These are phyloP conservation scores for Strigamia crassipes DNA, from an alignment of 2,888 invertebrate genomes.

Conservation along the genomic window DNA sequence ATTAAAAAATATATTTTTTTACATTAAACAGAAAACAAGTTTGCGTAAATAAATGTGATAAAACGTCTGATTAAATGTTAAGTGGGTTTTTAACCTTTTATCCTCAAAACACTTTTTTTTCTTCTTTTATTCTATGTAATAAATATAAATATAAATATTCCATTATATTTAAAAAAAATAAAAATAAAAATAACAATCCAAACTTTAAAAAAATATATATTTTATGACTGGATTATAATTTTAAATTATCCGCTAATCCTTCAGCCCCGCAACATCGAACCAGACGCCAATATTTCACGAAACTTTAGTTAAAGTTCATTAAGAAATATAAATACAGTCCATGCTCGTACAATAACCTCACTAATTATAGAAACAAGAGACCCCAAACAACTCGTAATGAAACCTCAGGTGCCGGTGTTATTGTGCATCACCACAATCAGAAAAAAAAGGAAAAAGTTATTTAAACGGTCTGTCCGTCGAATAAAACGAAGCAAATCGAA, in stretches of 20 bases:
- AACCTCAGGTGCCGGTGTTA: slow-evolving; percentile 4
- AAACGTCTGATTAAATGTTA: background rate
- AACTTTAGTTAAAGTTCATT: background rate
- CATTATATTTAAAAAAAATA: no score
- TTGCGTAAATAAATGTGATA: slow-evolving; percentile 1
- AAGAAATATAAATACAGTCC: background rate
- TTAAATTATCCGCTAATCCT: background rate
- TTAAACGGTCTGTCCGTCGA: background rate
- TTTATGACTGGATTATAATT: background rate
- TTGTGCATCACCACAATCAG: background rate
- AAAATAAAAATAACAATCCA: background rate
- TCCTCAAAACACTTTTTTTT: background rate
- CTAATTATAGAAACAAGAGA: background rate
- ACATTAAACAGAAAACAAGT: background rate
- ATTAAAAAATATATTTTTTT: background rate
- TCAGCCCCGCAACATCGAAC: background rate
- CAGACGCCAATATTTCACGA: background rate
- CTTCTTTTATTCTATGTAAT: no score
- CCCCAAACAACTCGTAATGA: background rate
- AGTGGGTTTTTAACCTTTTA: background rate
- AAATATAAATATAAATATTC: no score
- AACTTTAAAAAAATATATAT: background rate
- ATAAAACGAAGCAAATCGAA: background rate
- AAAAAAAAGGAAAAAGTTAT: background rate
- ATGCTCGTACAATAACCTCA: background rate